Conservation (phyloP, 2,888 invertebrate species). For the Diogma glabrata region DNA sequence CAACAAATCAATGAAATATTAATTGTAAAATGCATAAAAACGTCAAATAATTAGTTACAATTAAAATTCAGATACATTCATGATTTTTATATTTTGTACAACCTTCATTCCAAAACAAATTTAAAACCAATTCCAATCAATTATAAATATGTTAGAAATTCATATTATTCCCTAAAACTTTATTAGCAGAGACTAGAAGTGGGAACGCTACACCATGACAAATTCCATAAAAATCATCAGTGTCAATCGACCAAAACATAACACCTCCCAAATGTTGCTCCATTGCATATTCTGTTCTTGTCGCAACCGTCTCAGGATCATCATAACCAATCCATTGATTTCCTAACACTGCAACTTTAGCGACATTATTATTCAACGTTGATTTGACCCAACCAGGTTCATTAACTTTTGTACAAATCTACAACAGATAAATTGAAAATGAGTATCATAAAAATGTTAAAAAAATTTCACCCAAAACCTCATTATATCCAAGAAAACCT, state of each 20-base stretch:
- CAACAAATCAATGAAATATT: too few relatives aligned
- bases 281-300: conserved; percentile 32
- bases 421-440: conserved; percentile 16
- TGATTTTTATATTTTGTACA: too few relatives aligned
- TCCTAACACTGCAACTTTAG: conserved; percentile 30
- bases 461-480: conserved; percentile 14
- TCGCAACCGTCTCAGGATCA: conserved; percentile 26
- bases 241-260: conserved; percentile 43
- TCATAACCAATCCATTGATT: conserved; percentile 37
- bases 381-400: conserved; percentile 26
- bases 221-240: conserved; percentile 38
- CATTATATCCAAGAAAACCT: conserved; percentile 24
- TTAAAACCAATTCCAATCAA: too few relatives aligned
- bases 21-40: too few relatives aligned
- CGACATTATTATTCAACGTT: conserved; percentile 23
- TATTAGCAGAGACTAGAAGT: conserved; percentile 29
- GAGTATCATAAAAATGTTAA: conserved; percentile 9
- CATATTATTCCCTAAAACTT: conserved; percentile 13
- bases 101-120: too few relatives aligned
- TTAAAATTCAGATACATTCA: too few relatives aligned
- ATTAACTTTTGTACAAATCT: conserved; percentile 22
- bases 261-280: conserved; percentile 36
- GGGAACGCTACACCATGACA: conserved; percentile 30
- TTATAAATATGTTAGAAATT: too few relatives aligned
- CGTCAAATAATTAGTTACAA: too few relatives aligned